Base-by-base conservation (phyloP, 2,888 invertebrate genomes). In the Trissonchulus latispiculum region DNA sequence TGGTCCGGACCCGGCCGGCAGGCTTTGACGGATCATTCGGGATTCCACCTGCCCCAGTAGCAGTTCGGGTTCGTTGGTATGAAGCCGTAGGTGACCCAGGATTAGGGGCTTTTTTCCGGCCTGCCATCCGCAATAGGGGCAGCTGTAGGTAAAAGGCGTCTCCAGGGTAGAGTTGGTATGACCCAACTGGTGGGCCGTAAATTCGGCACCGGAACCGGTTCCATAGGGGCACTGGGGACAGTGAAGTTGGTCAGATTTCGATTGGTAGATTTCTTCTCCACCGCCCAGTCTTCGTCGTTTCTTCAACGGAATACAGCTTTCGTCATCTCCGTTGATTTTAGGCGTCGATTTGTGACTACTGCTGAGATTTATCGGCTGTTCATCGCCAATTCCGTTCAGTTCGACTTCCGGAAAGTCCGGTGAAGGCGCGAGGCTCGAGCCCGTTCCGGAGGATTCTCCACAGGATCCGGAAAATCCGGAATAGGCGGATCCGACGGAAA, bases 121-220 rank as follows among this genome's bases (percentile, higher is more conserved):
- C 70, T 74, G 73, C 77, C 77, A 78, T 35, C 59, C 73, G 76
- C 78, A 78, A 72, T 78, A 78, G 29, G 72, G 74, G 71, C 78
- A 78, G 61, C 78, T 78, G 71, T 79, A 78, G 70, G 73, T 76
- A 48, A 78, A 28, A 23, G 73, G 73, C n/a, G 77, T 15, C 2
- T 29, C 33, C n/a, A n/a, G n/a, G 31, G 15, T 71, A 3, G 71
- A 59, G 15, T 1, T 2, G 2, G 2, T 8, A 35, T 71, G 71
- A 31, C 32, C 36, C 33, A 48, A 48, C 15, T 15, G 28, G 32
- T 67, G 72, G 32, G 29, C 18, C 32, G 2, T 48, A 29, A 29
- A 2, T 2, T 67, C 72, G 37, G 31, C 1, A 1, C 3, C 64
- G 28, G 1, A 29, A 8, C 2, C 8, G 18, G 62, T 15, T 23